These are phyloP conservation scores for Alectura lathami DNA, from an alignment of 2,113 vertebrate species.

Conservation along the genomic window DNA sequence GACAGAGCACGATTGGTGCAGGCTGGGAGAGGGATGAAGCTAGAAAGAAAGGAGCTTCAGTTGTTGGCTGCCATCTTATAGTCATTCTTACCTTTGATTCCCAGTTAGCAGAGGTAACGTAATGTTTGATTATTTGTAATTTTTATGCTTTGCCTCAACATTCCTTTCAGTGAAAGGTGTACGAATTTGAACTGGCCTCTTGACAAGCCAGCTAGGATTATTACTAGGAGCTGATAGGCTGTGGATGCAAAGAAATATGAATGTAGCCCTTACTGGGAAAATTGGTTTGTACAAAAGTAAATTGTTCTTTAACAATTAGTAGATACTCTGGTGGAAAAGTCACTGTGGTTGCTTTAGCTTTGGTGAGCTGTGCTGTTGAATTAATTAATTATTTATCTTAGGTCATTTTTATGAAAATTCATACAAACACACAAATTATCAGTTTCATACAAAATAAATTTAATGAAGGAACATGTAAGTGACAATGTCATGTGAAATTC, in stretches of 20 bases:
- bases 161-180: neutral
- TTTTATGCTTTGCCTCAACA: slow-evolving; percentile 2
- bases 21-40: neutral
- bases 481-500: neutral
- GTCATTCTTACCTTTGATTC: neutral
- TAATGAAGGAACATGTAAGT: neutral
- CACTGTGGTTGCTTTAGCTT: neutral
- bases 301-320: neutral
- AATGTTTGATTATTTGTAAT: neutral
- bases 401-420: neutral
- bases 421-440: neutral
- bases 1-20: neutral
- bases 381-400: neutral
- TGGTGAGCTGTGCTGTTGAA: neutral
- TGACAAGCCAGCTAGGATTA: neutral
- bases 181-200: slow-evolving; percentile 2
- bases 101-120: neutral
- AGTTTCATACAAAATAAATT: neutral
- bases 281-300: neutral
- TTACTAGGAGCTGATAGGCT: neutral
- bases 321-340: neutral
- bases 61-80: neutral
- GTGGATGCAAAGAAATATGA: neutral
- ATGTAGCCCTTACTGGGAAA: neutral
- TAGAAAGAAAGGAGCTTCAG: neutral